Evolutionary conservation across 53 echinoderm and acorn worm species (phyloP).

Genomic region (Apostichopus leukothele): DNA sequence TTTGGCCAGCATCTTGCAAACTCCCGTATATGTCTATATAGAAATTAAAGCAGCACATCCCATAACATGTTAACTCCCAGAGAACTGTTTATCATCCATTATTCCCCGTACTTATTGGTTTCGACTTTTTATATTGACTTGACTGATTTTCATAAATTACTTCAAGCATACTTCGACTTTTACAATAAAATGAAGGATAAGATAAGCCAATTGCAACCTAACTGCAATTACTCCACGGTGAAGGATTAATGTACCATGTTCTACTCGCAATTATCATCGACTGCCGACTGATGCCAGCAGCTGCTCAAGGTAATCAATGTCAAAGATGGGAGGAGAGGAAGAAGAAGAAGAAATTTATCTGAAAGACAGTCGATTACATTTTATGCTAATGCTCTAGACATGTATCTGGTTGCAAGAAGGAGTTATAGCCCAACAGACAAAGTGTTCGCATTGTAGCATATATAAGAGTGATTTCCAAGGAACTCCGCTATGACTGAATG

Average conservation of each 20-base stretch:
- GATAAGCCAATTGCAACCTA: neutral
- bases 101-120: neutral
- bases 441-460: too few relatives aligned
- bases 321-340: neutral
- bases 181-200: neutral
- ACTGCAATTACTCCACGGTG: neutral
- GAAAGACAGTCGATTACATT: neutral
- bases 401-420: neutral
- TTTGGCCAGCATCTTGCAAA: too few relatives aligned
- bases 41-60: too few relatives aligned
- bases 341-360: neutral
- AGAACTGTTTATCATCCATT: neutral
- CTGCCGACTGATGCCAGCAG: neutral
- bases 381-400: neutral
- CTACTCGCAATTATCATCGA: neutral
- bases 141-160: slow-evolving; percentile 3
- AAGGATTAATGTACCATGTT: slow-evolving; percentile 3
- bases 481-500: too few relatives aligned
- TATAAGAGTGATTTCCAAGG: too few relatives aligned
- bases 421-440: neutral
- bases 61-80: too few relatives aligned
- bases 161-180: neutral
- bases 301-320: neutral
- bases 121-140: neutral
- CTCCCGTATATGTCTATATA: too few relatives aligned